Base-by-base conservation (phyloP, 1,140 invertebrate species). In the Caerostris darwini region DNA sequence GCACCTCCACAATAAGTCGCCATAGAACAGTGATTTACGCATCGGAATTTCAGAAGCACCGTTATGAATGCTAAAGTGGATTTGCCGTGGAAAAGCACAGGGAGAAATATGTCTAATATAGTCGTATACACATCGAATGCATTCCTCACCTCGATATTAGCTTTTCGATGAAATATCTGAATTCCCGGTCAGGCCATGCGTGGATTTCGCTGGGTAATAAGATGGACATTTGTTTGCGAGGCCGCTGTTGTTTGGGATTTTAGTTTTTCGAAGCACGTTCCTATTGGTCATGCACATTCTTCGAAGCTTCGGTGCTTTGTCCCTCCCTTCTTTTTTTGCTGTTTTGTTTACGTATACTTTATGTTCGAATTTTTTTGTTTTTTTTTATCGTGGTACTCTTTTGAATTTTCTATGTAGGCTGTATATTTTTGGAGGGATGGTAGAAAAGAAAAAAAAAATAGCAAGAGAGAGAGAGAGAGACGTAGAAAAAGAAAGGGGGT, bases 101-200 rank as follows among this genome's bases (percentile, higher is more conserved):
- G 90, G 90, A 90, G 54, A 92, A 85, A 85, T 92, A 92, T 92
- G 71, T 92, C 59, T 85, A 85, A 85, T 85, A 61, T 67, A 92
- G 90, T 58, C 59, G 19, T 85, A 85, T 83, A 85, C 56, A 69
- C 61, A 92, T 14, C 58, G 8, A 54, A 59, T 53, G 56, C 58
- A 69, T 64, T 85, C 57, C 71, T 91, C 88, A 82, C 90, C 57
- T 50, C 59, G 50, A 58, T 85, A 92, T 92, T 92, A 92, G 81
- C 57, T 61, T 92, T 85, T 19, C 90, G 90, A 85, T 81, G 90
- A 92, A 92, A 92, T 92, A 92, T 92, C 77, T 67, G 69, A 92
- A 92, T 92, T 92, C 90, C 81, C 81, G 34, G 82, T 67, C 69
- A 81, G 85, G 67, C 81, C 59, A 69, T 92, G 17, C 2, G 5